phyloP scores from a whole-genome alignment of 2,797 vertebrate species.

The Picus viridis region DNA sequence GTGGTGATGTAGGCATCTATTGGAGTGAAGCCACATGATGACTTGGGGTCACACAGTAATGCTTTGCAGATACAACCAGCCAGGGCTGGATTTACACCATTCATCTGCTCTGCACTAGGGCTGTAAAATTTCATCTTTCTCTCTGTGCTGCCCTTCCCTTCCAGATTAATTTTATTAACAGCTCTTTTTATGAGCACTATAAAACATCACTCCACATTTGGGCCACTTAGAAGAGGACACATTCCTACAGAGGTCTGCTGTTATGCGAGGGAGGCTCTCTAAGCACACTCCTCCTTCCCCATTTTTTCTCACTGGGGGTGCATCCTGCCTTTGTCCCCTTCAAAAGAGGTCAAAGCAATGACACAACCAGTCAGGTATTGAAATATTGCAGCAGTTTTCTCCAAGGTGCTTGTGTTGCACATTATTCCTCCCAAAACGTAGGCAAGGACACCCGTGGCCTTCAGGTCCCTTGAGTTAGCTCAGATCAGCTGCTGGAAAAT shows the following conservation, averaged over 20 bases:
- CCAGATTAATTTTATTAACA: slow-evolving; percentile 22
- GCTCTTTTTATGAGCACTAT: background rate
- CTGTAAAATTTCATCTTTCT: slow-evolving; percentile 4
- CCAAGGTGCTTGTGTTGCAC: background rate
- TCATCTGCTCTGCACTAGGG: background rate
- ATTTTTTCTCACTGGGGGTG: background rate
- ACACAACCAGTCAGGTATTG: background rate
- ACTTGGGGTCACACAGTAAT: background rate
- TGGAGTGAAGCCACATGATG: background rate
- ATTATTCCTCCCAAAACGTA: background rate
- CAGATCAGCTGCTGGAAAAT: background rate
- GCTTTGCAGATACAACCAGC: background rate
- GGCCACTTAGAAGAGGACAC: background rate
- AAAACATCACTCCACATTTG: background rate
- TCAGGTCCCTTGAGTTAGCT: background rate
- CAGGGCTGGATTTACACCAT: background rate
- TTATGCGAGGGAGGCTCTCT: background rate
- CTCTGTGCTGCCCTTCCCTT: background rate
- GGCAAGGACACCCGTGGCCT: rapidly evolving
- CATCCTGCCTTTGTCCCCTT: background rate
- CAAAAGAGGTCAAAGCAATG: background rate
- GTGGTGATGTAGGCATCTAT: background rate
- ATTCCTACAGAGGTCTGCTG: background rate
- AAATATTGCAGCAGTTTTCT: background rate
- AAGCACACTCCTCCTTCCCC: background rate